These are phyloP conservation scores for Poecilia picta DNA, from an alignment of 2,797 vertebrate genomes.

Conservation along the genomic window DNA sequence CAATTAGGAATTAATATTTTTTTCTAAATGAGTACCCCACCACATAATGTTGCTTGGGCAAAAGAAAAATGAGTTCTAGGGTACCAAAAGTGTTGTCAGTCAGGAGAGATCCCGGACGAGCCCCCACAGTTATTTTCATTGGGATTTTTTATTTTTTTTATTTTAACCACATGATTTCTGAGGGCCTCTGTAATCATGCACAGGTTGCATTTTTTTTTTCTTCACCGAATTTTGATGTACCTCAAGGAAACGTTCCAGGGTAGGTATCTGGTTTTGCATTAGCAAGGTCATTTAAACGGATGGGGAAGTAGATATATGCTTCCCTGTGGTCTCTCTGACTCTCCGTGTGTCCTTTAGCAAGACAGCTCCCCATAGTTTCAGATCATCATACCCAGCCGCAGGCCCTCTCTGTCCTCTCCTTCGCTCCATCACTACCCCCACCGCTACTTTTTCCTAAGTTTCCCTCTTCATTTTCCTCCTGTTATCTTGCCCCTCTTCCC, in stretches of 20 bases:
- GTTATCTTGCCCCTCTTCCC: constrained; percentile 50
- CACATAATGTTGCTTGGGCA: background rate
- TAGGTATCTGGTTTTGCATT: constrained; percentile 33
- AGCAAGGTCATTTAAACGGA: constrained; percentile 68
- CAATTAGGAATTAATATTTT: background rate
- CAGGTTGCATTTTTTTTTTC: constrained; percentile 14
- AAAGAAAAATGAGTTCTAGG: background rate
- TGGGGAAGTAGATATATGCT: constrained; percentile 40
- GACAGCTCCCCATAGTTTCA: constrained; percentile 69
- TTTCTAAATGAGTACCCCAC: background rate
- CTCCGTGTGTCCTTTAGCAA: constrained; percentile 67
- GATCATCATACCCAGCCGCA: constrained; percentile 69
- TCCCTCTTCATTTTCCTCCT: constrained; percentile 51
- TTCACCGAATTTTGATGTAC: constrained; percentile 19
- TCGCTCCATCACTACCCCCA: constrained; percentile 53
- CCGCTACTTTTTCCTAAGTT: constrained; percentile 36
- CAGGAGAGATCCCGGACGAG: too few species aligned
- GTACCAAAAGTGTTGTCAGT: background rate
- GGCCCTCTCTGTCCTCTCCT: constrained; percentile 69
- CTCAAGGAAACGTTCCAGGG: constrained; percentile 15
- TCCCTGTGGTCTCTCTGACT: constrained; percentile 66
- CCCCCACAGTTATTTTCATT: background rate
- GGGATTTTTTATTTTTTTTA: too few species aligned
- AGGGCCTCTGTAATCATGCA: background rate
- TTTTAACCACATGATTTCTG: background rate